Evolutionary conservation across 2,888 invertebrate genomes (phyloP), one percentile per base, ranked within the genome.

Genomic region (Parasteatoda lunata): DNA sequence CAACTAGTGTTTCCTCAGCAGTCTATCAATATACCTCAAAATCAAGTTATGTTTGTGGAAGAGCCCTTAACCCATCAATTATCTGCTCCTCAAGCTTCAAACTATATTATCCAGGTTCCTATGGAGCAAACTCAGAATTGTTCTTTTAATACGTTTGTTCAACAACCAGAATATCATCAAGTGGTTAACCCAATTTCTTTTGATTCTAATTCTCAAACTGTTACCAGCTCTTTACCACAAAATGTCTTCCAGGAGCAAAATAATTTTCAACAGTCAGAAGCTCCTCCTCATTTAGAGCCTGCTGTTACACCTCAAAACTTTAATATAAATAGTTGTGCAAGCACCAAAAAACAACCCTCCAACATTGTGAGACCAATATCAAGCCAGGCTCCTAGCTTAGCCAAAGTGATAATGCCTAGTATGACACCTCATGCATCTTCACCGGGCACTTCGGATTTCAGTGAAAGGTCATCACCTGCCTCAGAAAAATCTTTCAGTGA

Each of bases 1-100:
- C 78, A 78, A 65, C n/a, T 88, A 9, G 65, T 83, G 8, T 88
- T 83, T 76, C 88, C 88, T 52, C 83, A 75, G n/a, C 83, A 88
- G 47, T 15, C 78, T 47, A 45, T 81, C 11, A n/a, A 76, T 54
- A 79, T 83, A 45, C 83, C 83, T 65, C 82, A 83, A 54, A 75
- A 71, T 11, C 88, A 80, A 49, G 76, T 88, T 15, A 79, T 88
- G 83, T 83, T 79, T 65, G 65, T 88, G n/a, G 88, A 83, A 66
- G 79, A 83, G 49, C 69, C 87, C 7, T 47, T 70, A 30, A 49
- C 73, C 5, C 87, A 73, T 7, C 65, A 71, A 30, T 49, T 84
- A 48, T 51, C 84, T 13, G 49, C 52, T 48, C 52, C 68, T 48
- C 78, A 64, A 49, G 15, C 78, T 8, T 69, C 83, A 48, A 88